Percentiles rank a stretch among this genome's conserved stretches.
Conservation (phyloP, 2,797 vertebrate species). For the Onychomys leucogaster region DNA sequence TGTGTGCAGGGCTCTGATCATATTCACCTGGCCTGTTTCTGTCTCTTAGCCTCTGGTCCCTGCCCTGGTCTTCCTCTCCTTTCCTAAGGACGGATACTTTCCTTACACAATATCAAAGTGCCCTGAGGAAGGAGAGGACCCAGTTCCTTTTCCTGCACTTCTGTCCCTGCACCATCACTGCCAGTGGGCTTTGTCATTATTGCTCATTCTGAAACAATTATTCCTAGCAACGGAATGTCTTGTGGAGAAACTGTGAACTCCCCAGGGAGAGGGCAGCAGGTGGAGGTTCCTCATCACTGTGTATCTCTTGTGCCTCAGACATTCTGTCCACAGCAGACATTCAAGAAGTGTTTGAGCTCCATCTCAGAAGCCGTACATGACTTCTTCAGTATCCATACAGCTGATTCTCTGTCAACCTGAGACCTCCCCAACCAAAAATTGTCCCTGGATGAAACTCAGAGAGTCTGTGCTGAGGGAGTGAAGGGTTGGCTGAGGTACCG, state of each 20-base stretch:
- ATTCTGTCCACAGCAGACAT: neutral
- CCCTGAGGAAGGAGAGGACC: neutral
- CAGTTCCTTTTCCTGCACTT: neutral
- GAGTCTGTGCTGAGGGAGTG: neutral
- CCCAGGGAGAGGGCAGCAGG: neutral
- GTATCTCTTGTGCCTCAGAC: neutral
- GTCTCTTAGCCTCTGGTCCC: neutral
- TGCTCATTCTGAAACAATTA: slow-evolving; percentile 59
- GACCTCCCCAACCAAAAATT: neutral
- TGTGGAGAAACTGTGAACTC: slow-evolving; percentile 55
- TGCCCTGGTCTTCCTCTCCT: neutral
- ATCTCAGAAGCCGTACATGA: neutral
- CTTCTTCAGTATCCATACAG: neutral
- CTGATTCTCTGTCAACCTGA: neutral
- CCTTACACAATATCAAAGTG: neutral
- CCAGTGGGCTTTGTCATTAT: slow-evolving; percentile 7
- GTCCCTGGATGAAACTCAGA: neutral
- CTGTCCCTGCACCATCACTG: neutral
- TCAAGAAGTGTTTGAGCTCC: neutral
- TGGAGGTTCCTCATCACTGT: neutral
- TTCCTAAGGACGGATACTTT: neutral
- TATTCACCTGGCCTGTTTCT: too few relatives aligned
- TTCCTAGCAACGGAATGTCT: slow-evolving; percentile 61
- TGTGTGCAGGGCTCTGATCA: neutral
- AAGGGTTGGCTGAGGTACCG: neutral